phyloP scores from a whole-genome alignment of 2,113 vertebrate species.

The Tupaia tana region DNA sequence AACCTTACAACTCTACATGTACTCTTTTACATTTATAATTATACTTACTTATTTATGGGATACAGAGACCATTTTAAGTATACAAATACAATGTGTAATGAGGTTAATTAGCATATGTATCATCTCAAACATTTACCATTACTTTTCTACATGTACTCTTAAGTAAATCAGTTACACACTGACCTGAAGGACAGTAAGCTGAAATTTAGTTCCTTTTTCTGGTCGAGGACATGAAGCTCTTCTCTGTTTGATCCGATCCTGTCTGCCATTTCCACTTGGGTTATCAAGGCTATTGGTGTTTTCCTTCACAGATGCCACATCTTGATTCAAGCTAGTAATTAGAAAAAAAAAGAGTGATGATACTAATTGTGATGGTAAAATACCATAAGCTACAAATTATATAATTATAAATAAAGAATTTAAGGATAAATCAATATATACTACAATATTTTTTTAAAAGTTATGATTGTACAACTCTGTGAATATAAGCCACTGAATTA shows the following conservation, averaged over 20 bases:
- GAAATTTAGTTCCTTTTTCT: slow-evolving; percentile 92
- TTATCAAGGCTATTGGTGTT: slow-evolving; percentile 82
- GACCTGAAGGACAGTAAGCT: slow-evolving; percentile 93
- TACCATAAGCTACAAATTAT: slow-evolving; percentile 36
- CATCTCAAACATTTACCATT: too few species aligned
- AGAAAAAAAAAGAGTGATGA: slow-evolving; percentile 48
- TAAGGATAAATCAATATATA: slow-evolving; percentile 38
- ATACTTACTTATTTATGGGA: too few species aligned
- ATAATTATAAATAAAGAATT: slow-evolving; percentile 40
- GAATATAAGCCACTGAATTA: background rate
- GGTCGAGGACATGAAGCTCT: slow-evolving; percentile 89
- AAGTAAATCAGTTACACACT: slow-evolving; percentile 44
- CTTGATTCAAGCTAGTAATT: slow-evolving; percentile 72
- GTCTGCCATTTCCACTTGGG: slow-evolving; percentile 88
- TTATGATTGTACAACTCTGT: background rate
- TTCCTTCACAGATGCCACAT: slow-evolving; percentile 78
- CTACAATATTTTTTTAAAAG: slow-evolving; percentile 22
- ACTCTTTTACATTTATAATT: too few species aligned
- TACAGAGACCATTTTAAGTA: too few species aligned
- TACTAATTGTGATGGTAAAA: slow-evolving; percentile 31
- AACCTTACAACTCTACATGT: background rate
- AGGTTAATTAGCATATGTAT: too few species aligned
- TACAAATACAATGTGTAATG: too few species aligned
- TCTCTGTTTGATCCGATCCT: slow-evolving; percentile 91
- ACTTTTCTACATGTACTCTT: background rate